These are phyloP conservation scores for Meandrusa payeni DNA, from an alignment of 2,888 invertebrate species.

Conservation along the genomic window DNA sequence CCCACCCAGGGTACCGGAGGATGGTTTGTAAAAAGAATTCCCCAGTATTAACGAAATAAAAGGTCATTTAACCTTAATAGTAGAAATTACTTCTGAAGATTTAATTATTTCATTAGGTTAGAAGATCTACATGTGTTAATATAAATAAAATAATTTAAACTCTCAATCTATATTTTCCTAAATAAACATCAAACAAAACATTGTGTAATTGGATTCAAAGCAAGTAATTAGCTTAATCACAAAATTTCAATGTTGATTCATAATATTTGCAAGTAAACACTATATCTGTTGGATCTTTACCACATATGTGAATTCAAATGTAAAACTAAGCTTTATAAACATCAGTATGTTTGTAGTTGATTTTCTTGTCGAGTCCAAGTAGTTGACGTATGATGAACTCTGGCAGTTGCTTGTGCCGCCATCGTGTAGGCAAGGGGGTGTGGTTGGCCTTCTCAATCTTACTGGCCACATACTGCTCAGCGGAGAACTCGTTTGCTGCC, in stretches of 20 bases:
- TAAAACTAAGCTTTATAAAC: constrained; percentile 57
- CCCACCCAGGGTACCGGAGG: no score
- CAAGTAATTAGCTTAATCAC: no score
- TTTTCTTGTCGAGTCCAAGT: constrained; percentile 80
- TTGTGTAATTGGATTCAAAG: no score
- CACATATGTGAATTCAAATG: background rate
- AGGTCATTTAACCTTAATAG: no score
- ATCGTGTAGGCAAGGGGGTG: constrained; percentile 78
- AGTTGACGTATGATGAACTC: constrained; percentile 85
- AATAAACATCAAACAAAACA: background rate
- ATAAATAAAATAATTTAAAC: no score
- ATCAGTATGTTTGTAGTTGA: constrained; percentile 72
- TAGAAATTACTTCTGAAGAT: no score
- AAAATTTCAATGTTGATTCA: no score
- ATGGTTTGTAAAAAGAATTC: no score
- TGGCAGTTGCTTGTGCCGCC: constrained; percentile 84
- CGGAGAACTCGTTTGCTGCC: constrained; percentile 87
- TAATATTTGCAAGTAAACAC: no score
- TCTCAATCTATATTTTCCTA: constrained; percentile 9
- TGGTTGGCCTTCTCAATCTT: constrained; percentile 83
- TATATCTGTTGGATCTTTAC: background rate
- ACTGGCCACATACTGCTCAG: constrained; percentile 85
- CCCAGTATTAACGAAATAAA: no score
- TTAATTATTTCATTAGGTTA: no score
- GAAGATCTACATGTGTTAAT: no score